Evolutionary conservation across 2,797 vertebrate species (phyloP).

Genomic region (Coendou prehensilis): DNA sequence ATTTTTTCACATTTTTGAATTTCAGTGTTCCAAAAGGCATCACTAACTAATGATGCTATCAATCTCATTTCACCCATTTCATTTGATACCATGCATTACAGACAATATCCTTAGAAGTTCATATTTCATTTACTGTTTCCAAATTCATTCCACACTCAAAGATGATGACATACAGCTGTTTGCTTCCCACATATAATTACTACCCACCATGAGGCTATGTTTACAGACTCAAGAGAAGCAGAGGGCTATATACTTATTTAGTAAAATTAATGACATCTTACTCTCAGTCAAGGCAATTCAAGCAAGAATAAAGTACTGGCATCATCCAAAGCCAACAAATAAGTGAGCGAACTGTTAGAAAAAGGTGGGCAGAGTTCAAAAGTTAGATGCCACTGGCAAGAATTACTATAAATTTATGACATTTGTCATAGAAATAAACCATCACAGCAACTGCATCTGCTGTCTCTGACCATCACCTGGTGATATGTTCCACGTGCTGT

Average conservation of each 20-base stretch:
- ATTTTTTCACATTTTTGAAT: conserved; percentile 30
- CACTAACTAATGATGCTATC: conserved; percentile 38
- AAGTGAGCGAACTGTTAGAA: conserved; percentile 8
- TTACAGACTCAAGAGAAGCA: conserved; percentile 52
- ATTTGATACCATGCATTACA: conserved; percentile 29
- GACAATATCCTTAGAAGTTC: conserved; percentile 35
- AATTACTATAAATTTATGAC: conserved; percentile 28
- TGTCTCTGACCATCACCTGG: not conserved
- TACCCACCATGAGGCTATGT: conserved; percentile 26
- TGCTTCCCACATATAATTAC: conserved; percentile 50
- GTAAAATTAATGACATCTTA: conserved; percentile 60
- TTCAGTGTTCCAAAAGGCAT: conserved; percentile 33
- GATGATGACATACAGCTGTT: conserved; percentile 54
- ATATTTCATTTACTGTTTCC: conserved; percentile 6
- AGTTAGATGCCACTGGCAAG: not conserved
- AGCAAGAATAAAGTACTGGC: not conserved
- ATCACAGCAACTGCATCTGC: not conserved
- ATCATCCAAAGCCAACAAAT: conserved; percentile 62
- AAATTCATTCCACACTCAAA: conserved; percentile 19
- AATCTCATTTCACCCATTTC: conserved; percentile 58
- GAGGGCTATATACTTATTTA: conserved; percentile 48
- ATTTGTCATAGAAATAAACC: conserved; percentile 40
- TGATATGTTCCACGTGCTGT: not conserved
- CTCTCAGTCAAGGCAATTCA: conserved; percentile 52
- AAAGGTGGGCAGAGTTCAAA: conserved; percentile 48